phyloP scores from a whole-genome alignment of 2,113 vertebrate species.

The Neotragus moschatus region DNA sequence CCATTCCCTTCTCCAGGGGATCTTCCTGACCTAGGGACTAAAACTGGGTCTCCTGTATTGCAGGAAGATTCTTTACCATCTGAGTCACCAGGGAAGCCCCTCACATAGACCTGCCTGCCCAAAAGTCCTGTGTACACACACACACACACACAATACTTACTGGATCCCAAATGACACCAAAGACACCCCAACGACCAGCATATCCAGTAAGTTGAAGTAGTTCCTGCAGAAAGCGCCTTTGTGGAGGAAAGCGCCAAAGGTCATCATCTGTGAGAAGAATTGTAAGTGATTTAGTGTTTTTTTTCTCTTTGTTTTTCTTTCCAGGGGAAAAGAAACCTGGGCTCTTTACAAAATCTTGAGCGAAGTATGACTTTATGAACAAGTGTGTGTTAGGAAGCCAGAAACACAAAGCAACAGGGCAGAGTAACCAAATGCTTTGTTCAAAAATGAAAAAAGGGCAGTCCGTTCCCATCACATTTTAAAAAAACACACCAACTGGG shows the following conservation, averaged over 20 bases:
- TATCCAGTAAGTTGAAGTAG: constrained; percentile 98
- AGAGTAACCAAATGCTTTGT: background rate
- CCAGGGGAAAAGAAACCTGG: constrained; percentile 64
- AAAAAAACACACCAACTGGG: background rate
- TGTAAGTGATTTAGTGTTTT: constrained; percentile 53
- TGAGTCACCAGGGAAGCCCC: background rate
- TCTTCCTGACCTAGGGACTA: background rate
- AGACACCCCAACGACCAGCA: constrained; percentile 98
- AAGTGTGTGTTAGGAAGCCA: constrained; percentile 9
- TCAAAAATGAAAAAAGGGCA: background rate
- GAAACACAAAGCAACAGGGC: background rate
- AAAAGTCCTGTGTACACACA: background rate
- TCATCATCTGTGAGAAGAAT: constrained; percentile 91
- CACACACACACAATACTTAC: constrained; percentile 84
- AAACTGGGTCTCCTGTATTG: background rate
- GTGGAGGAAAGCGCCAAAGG: constrained; percentile 97
- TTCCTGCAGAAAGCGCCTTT: constrained; percentile 99
- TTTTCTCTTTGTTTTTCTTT: background rate
- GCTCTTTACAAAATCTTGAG: constrained; percentile 80
- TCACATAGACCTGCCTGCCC: background rate
- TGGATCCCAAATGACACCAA: constrained; percentile 98
- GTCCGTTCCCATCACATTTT: background rate
- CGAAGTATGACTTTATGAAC: constrained; percentile 35
- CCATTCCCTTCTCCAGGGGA: background rate
- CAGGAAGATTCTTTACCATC: background rate